Conservation (phyloP, 1,140 invertebrate species). For the Gryllus bimaculatus region DNA sequence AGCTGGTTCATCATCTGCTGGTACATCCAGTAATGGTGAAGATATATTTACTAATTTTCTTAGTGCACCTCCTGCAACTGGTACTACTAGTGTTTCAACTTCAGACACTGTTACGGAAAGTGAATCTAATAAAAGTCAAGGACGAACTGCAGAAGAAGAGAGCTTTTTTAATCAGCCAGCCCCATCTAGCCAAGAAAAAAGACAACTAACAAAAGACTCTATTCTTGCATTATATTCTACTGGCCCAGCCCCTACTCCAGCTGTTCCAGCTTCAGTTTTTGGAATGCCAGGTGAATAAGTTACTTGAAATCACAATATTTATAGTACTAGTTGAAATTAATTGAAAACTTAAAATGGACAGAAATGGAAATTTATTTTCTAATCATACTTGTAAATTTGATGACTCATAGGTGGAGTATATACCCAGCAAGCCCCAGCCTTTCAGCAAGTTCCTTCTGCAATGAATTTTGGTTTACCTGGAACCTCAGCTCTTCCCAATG, state of each 20-base stretch:
- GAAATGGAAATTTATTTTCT: too few species aligned
- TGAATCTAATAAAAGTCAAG: slow-evolving; percentile 33
- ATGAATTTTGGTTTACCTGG: slow-evolving; percentile 14
- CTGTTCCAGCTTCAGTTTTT: slow-evolving; percentile 10
- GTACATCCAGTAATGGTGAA: slow-evolving; percentile 39
- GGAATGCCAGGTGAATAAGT: slow-evolving; percentile 14
- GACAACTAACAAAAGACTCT: slow-evolving; percentile 85
- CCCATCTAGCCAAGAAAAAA: slow-evolving; percentile 60
- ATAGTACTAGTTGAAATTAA: too few species aligned
- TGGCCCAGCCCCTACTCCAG: slow-evolving; percentile 33
- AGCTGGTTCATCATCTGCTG: slow-evolving; percentile 12
- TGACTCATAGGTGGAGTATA: slow-evolving; percentile 17
- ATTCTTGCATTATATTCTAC: slow-evolving; percentile 84
- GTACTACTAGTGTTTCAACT: background rate
- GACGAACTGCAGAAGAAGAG: slow-evolving; percentile 61
- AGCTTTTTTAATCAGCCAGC: slow-evolving; percentile 83
- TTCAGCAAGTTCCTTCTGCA: slow-evolving; percentile 4
- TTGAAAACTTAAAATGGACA: too few species aligned
- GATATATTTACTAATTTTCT: slow-evolving; percentile 70
- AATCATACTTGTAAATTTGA: too few species aligned
- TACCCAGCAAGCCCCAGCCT: slow-evolving; percentile 10
- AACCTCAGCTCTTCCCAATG: slow-evolving; percentile 17
- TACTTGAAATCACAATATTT: background rate
- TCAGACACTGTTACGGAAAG: background rate
- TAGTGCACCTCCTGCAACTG: slow-evolving; percentile 48